Conservation (phyloP, 1,140 invertebrate genomes). For the Ruditapes philippinarum region DNA sequence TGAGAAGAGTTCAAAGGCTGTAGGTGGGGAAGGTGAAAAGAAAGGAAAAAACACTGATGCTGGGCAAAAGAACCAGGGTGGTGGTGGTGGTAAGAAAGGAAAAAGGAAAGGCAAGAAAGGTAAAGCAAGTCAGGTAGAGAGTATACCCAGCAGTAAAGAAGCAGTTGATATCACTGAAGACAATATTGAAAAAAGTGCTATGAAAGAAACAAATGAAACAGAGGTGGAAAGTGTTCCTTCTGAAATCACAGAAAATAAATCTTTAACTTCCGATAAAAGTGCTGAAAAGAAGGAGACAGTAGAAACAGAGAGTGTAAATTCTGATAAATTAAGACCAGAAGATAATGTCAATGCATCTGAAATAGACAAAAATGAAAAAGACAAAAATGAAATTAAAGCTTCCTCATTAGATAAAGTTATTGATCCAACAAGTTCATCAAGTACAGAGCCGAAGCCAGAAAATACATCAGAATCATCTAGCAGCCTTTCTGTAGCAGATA, state of each 20-base stretch:
- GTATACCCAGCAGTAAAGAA: too few species aligned
- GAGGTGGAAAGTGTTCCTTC: not conserved
- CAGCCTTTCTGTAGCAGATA: not conserved
- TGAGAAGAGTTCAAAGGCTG: not conserved
- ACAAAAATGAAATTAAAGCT: too few species aligned
- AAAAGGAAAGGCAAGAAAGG: constrained; percentile 32
- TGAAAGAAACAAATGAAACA: not conserved
- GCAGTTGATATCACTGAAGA: too few species aligned
- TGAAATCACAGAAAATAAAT: not conserved
- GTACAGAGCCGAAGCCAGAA: not conserved
- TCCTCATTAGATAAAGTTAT: not conserved
- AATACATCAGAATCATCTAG: not conserved
- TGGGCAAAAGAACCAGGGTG: not conserved
- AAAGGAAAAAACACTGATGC: not conserved
- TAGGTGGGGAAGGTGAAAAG: constrained; percentile 46
- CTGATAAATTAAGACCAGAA: not conserved
- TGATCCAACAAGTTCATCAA: not conserved
- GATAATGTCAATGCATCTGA: not conserved
- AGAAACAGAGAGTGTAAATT: not conserved
- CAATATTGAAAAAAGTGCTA: not conserved
- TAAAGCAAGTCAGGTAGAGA: constrained; percentile 24
- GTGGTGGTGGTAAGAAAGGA: not conserved
- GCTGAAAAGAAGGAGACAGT: not conserved
- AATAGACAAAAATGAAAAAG: too few species aligned
- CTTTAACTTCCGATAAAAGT: too few species aligned